Evolutionary conservation across 2,888 invertebrate species (phyloP).

Genomic region (Synanthedon myopaeformis): DNA sequence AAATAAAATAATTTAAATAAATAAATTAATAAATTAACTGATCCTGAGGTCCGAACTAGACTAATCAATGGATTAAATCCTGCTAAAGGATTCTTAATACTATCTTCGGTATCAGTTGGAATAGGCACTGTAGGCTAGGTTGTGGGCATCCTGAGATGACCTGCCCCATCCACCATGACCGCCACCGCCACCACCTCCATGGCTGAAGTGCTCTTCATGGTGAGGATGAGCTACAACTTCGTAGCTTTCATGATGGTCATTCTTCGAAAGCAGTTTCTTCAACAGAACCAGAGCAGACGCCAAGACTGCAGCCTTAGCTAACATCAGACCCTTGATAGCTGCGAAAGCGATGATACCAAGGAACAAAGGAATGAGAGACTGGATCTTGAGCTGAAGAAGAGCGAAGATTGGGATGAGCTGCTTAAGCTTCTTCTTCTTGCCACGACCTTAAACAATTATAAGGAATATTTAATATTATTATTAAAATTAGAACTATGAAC

Average conservation of each 20-base stretch:
- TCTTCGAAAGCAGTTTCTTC: constrained; percentile 78
- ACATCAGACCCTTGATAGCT: constrained; percentile 85
- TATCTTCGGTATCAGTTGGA: constrained; percentile 41
- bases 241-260: constrained; percentile 76
- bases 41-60: constrained; percentile 53
- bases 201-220: constrained; percentile 70
- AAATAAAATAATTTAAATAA: constrained; percentile 53
- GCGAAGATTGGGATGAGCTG: constrained; percentile 80
- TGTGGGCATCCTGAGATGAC: constrained; percentile 74
- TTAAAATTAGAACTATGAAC: no score
- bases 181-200: constrained; percentile 59
- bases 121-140: constrained; percentile 80
- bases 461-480: no score
- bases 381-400: constrained; percentile 82
- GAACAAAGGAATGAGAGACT: constrained; percentile 81
- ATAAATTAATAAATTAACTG: constrained; percentile 58
- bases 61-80: constrained; percentile 21
- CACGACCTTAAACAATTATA: constrained; percentile 70
- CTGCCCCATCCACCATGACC: constrained; percentile 73
- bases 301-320: constrained; percentile 85
- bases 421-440: constrained; percentile 84
- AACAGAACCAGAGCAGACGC: constrained; percentile 77
- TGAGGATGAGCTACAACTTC: constrained; percentile 81
- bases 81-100: constrained; percentile 12
- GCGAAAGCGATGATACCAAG: constrained; percentile 80